Percentiles rank a stretch among this genome's conserved stretches.
Conservation (phyloP, 2,797 vertebrate genomes). For the Malacoraja senta region DNA sequence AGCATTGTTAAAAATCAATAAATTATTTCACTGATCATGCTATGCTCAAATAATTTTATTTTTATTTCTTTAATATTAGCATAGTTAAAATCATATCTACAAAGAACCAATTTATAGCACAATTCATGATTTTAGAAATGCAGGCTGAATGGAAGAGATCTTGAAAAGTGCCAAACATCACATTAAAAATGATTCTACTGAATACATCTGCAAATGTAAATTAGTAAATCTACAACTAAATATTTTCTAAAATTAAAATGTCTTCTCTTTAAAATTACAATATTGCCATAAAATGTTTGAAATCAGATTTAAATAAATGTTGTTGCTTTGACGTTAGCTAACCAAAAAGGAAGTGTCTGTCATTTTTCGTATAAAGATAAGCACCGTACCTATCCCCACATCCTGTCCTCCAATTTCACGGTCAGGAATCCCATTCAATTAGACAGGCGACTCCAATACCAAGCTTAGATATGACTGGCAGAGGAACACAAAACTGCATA, state of each 20-base stretch:
- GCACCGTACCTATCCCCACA: too few species aligned
- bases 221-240: background rate
- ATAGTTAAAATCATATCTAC: background rate
- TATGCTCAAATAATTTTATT: constrained; percentile 37
- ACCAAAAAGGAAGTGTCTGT: background rate
- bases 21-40: constrained; percentile 39
- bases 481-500: too few species aligned
- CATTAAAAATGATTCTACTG: background rate
- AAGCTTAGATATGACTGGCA: too few species aligned
- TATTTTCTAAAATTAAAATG: background rate
- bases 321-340: background rate
- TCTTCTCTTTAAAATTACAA: background rate
- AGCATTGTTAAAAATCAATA: constrained; percentile 40
- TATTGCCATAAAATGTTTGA: background rate
- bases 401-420: too few species aligned
- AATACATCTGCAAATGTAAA: background rate
- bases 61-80: background rate
- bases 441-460: too few species aligned
- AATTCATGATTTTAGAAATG: background rate
- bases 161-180: background rate
- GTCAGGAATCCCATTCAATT: too few species aligned
- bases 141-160: background rate
- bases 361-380: background rate
- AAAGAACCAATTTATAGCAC: background rate
- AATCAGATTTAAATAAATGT: background rate